phyloP scores from a whole-genome alignment of 2,797 vertebrate genomes.

The Lagocephalus sceleratus region DNA sequence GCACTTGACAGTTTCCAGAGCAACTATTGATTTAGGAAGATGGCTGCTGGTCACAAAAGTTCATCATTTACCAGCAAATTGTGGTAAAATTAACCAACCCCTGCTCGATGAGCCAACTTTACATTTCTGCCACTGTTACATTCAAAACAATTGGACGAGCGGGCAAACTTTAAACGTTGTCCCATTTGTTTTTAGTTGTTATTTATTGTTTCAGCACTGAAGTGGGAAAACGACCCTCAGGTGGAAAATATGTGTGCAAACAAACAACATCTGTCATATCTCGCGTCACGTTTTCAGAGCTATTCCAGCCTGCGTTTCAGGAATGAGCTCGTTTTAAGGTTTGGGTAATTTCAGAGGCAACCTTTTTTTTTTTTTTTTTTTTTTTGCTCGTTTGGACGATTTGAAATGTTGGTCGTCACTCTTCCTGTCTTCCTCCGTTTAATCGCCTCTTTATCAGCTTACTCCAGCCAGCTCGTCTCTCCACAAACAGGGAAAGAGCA shows the following conservation, averaged over 20 bases:
- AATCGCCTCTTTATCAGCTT: constrained; percentile 31
- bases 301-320: not conserved
- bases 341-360: constrained; percentile 11
- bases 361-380: not conserved
- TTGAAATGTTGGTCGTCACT: constrained; percentile 29
- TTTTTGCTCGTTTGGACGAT: constrained; percentile 20
- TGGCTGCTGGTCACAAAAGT: constrained; percentile 60
- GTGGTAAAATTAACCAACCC: constrained; percentile 32
- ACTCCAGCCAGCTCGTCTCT: constrained; percentile 28
- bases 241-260: constrained; percentile 13
- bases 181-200: not conserved
- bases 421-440: constrained; percentile 25
- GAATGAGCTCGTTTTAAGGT: constrained; percentile 23
- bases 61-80: constrained; percentile 70
- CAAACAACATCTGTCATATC: constrained; percentile 16
- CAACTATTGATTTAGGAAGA: constrained; percentile 67
- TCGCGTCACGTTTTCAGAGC: constrained; percentile 4
- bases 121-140: not conserved
- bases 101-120: constrained; percentile 23
- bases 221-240: constrained; percentile 5
- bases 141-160: too few relatives aligned
- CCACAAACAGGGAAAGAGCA: constrained; percentile 34
- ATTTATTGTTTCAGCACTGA: not conserved
- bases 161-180: too few relatives aligned
- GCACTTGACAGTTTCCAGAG: constrained; percentile 63